Evolutionary conservation across 2,888 invertebrate genomes (phyloP).

Genomic region (Lasioglossum lativentre): DNA sequence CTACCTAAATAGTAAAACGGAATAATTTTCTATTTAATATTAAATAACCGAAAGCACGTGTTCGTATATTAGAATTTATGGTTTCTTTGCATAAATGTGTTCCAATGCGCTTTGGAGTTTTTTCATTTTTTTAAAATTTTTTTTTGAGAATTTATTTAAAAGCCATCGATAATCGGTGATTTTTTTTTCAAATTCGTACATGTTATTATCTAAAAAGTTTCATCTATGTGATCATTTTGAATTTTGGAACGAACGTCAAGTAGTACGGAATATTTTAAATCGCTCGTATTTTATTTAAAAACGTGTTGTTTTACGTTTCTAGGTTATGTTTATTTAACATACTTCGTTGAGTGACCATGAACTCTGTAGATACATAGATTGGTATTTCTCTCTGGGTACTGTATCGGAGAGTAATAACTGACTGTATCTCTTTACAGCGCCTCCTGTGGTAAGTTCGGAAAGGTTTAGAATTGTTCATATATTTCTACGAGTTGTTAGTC

Average conservation of each 20-base stretch:
- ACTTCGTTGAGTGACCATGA: not conserved
- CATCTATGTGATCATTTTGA: not conserved
- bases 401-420: too few relatives aligned
- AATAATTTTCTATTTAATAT: constrained; percentile 9
- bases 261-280: not conserved
- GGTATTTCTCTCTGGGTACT: not conserved
- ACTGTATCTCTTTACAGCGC: not conserved
- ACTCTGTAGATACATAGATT: not conserved
- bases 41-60: not conserved
- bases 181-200: not conserved
- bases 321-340: constrained; percentile 24
- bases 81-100: not conserved
- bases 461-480: not conserved
- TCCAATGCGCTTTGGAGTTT: too few relatives aligned
- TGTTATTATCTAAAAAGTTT: not conserved
- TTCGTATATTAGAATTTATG: constrained; percentile 3
- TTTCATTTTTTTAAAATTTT: not conserved
- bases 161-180: not conserved
- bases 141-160: not conserved
- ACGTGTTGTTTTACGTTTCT: not conserved
- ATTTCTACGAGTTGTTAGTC: not conserved
- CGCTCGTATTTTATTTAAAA: not conserved
- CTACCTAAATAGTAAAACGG: constrained; percentile 21
- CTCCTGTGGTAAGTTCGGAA: not conserved
- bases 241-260: not conserved